Base-by-base conservation (phyloP, 1,140 invertebrate species). In the Telenomus remus region DNA sequence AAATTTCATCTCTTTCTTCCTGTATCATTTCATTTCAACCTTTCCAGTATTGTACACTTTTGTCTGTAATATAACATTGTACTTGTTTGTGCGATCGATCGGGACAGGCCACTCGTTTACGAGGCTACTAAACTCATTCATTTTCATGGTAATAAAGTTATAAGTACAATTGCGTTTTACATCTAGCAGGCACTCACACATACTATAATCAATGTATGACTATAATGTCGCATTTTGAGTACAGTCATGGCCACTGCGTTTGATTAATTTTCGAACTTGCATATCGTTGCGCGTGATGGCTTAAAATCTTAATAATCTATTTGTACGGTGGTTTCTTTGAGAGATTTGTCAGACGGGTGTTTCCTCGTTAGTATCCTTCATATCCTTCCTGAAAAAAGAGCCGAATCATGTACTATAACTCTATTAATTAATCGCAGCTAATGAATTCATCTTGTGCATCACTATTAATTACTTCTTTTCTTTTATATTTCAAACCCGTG, bases 301-400 rank as follows among this genome's bases (percentile, higher is more conserved):
- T 87, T 83, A 27, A 27, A 27, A 27, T 6, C 6, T n/a, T n/a
- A n/a, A n/a, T 27, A 27, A 27, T 27, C 19, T 27, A 27, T 87
- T 88, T 88, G 87, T 88, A 88, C 87, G 85, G 81, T 63, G 53
- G 78, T 79, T 81, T 76, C 76, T 74, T 78, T 83, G 77, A 78
- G 68, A 71, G 61, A 60, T 55, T 79, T 75, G 60, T 89, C 84
- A 90, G 66, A 91, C 89, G 63, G 89, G 88, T 75, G 90, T 91
- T 87, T 91, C 89, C 79, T 90, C 90, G 59, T 90, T 90, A 86
- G 85, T 89, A 86, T 90, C 90, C 85, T 89, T 90, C 85, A 85
- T 89, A 86, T 90, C 90, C 85, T 89, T 90, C 85, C 89, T 90
- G 83, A 49, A 89, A 89, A 19, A 35, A 33, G n/a, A n/a, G n/a